A percentile compares a stretch with the other conserved stretches of the same genome.
These are phyloP conservation scores for Aegithalos caudatus DNA, from an alignment of 2,113 vertebrate genomes.

Conservation along the genomic window DNA sequence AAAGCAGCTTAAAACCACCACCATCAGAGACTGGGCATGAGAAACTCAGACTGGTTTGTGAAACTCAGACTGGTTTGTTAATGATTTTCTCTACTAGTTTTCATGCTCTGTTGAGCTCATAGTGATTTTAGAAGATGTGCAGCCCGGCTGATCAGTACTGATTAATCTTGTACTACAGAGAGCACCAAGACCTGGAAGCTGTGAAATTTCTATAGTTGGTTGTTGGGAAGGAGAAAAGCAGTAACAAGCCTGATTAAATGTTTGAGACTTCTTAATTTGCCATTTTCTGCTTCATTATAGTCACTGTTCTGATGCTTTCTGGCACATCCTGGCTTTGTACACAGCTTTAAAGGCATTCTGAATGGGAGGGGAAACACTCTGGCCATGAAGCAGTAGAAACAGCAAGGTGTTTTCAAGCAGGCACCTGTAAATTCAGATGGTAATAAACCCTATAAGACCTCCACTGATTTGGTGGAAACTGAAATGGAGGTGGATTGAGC, in stretches of 20 bases:
- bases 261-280: neutral
- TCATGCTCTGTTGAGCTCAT: constrained; percentile 31
- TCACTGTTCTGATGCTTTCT: neutral
- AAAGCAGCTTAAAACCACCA: neutral
- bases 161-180: constrained; percentile 36
- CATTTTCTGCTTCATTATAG: neutral
- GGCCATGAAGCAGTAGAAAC: neutral
- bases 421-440: neutral
- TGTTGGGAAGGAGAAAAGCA: neutral
- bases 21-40: neutral
- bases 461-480: neutral
- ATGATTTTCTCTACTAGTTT: constrained; percentile 43
- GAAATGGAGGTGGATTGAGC: neutral
- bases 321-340: neutral
- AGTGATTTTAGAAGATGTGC: constrained; percentile 21
- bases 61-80: neutral
- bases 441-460: neutral
- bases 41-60: neutral
- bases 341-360: neutral
- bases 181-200: neutral
- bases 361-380: neutral
- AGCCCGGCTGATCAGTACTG: neutral
- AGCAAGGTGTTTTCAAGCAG: neutral
- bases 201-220: neutral
- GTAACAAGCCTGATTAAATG: neutral